Conservation (phyloP, 2,113 vertebrate genomes). For the Ceuthmochares aereus region DNA sequence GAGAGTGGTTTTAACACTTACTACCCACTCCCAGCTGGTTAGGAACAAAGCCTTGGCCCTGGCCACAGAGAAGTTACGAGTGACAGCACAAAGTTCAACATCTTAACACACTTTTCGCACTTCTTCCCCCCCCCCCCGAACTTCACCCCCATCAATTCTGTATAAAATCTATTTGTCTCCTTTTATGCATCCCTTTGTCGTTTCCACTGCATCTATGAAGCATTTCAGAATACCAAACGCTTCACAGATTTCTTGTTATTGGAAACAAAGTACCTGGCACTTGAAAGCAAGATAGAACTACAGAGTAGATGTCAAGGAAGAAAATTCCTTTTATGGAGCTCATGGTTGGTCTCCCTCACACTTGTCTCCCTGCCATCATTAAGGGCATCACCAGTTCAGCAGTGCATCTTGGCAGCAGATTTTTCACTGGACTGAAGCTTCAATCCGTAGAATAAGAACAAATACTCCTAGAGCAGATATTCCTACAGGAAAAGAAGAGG, state of each 20-base stretch:
- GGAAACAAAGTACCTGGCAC: neutral
- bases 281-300: neutral
- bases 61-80: neutral
- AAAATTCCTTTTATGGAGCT: neutral
- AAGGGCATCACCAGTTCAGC: neutral
- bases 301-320: neutral
- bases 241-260: neutral
- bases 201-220: neutral
- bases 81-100: neutral
- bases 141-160: neutral
- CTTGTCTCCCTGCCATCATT: neutral
- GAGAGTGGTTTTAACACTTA: neutral
- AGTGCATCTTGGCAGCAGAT: neutral
- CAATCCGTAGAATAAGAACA: rapidly evolving
- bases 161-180: neutral
- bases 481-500: neutral
- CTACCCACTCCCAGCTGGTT: neutral
- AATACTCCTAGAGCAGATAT: neutral
- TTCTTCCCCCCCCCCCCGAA: too few relatives aligned
- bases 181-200: neutral
- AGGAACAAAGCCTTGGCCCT: neutral
- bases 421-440: neutral
- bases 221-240: neutral
- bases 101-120: neutral
- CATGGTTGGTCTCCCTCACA: neutral